Percentiles rank a stretch among this genome's conserved stretches.
These are phyloP conservation scores for Enteromius anoplus DNA, from an alignment of 2,797 vertebrate species.

Conservation along the genomic window DNA sequence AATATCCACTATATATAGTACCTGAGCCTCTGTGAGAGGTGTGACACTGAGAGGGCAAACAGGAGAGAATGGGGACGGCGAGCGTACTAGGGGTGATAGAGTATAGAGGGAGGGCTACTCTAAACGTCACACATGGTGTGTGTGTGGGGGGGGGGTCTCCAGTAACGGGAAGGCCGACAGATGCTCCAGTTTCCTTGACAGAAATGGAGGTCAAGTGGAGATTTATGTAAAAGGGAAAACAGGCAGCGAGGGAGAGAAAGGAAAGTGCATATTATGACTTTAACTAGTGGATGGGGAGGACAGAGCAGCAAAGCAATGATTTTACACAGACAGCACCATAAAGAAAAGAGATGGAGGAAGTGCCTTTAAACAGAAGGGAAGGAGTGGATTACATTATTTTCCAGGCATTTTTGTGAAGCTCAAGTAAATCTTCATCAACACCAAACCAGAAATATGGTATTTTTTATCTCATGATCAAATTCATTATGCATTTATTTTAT, in stretches of 20 bases:
- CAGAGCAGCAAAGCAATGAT: slow-evolving; percentile 49
- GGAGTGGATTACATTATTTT: slow-evolving; percentile 2
- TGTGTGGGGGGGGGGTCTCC: slow-evolving; percentile 50
- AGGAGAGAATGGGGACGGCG: slow-evolving; percentile 57
- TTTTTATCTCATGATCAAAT: neutral
- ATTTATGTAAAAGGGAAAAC: slow-evolving; percentile 74
- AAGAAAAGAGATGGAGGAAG: neutral
- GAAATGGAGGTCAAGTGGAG: slow-evolving; percentile 83
- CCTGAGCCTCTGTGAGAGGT: slow-evolving; percentile 37
- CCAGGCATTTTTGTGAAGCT: neutral
- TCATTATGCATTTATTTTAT: neutral
- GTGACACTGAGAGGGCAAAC: slow-evolving; percentile 55
- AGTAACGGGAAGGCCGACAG: slow-evolving; percentile 75
- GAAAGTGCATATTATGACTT: slow-evolving; percentile 73
- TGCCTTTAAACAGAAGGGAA: slow-evolving; percentile 26
- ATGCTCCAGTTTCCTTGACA: slow-evolving; percentile 82
- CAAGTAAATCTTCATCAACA: neutral
- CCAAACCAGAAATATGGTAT: neutral
- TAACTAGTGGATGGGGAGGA: slow-evolving; percentile 74
- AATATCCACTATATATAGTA: neutral
- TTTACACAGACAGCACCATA: slow-evolving; percentile 33
- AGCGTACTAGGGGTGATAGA: slow-evolving; percentile 38
- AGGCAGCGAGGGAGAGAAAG: slow-evolving; percentile 56
- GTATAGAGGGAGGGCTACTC: slow-evolving; percentile 42
- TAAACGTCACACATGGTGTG: slow-evolving; percentile 37